Evolutionary conservation across 2,113 vertebrate genomes (phyloP).

Genomic region (Turnix velox): DNA sequence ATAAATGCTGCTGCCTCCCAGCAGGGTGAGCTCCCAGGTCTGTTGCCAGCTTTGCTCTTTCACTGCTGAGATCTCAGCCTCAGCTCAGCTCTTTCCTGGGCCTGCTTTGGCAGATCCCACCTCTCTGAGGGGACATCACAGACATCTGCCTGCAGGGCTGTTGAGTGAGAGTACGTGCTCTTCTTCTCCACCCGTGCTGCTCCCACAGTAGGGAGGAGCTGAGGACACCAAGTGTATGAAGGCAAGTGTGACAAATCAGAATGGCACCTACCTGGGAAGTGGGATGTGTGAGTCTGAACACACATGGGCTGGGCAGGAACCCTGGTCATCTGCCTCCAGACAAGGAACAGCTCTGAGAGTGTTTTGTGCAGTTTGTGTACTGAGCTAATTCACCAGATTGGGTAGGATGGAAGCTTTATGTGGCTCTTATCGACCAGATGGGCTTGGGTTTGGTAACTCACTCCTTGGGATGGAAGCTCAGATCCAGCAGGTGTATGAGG

Average conservation of each 20-base stretch:
- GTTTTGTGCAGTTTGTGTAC: neutral
- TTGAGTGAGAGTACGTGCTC: accelerated
- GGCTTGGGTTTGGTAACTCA: neutral
- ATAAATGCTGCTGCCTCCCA: neutral
- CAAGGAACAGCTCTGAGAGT: neutral
- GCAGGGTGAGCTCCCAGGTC: neutral
- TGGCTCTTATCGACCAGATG: neutral
- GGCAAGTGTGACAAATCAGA: neutral
- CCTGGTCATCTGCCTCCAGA: neutral
- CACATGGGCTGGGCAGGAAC: neutral
- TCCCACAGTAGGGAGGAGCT: neutral
- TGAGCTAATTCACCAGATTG: neutral
- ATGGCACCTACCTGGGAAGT: neutral
- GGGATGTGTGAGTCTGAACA: neutral
- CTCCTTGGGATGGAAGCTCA: neutral
- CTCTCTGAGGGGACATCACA: neutral
- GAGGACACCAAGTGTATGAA: neutral
- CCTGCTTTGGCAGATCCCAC: neutral
- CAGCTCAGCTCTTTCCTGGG: neutral
- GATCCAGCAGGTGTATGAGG: neutral
- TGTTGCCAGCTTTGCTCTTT: neutral
- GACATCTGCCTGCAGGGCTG: neutral
- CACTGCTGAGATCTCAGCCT: neutral
- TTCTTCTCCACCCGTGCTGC: neutral
- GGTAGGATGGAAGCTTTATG: neutral